Percentiles rank a stretch among this genome's conserved stretches.
Evolutionary conservation across 2,113 vertebrate species (phyloP).

Genomic region (Gymnarchus niloticus): DNA sequence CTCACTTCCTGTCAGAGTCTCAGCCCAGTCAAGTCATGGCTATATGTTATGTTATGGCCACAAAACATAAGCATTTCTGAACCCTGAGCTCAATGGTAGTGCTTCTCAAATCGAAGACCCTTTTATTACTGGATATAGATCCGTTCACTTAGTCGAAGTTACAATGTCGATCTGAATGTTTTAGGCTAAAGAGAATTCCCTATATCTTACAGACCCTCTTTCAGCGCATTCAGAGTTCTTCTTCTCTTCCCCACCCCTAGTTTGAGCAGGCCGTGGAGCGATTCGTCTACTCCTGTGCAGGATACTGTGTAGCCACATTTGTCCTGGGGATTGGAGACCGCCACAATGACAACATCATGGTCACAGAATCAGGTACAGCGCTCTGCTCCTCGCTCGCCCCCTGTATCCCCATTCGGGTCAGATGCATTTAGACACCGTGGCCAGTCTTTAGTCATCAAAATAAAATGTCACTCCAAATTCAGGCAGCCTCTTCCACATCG

Average conservation of each 20-base stretch:
- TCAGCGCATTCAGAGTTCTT: too few relatives aligned
- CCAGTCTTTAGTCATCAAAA: not conserved
- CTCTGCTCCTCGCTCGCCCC: not conserved
- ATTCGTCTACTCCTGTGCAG: conserved; percentile 92
- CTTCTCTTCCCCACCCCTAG: conserved; percentile 47
- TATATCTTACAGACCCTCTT: too few relatives aligned
- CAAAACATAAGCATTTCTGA: not conserved
- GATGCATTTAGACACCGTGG: not conserved
- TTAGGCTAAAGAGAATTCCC: too few relatives aligned
- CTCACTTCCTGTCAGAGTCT: not conserved
- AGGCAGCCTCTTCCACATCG: conserved; percentile 98
- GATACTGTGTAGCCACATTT: conserved; percentile 96
- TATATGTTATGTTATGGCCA: not conserved
- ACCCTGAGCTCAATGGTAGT: not conserved
- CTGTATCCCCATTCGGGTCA: not conserved
- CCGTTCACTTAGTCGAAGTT: not conserved
- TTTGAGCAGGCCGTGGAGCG: conserved; percentile 89
- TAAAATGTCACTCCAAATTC: conserved; percentile 22
- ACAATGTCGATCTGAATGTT: too few relatives aligned
- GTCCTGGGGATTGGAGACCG: conserved; percentile 97
- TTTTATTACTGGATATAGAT: not conserved
- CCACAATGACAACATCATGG: conserved; percentile 99
- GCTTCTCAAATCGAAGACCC: not conserved
- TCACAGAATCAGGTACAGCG: conserved; percentile 83
- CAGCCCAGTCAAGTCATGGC: not conserved